Evolutionary conservation across 2,113 vertebrate species (phyloP).

Genomic region (Dendropsophus ebraccatus): DNA sequence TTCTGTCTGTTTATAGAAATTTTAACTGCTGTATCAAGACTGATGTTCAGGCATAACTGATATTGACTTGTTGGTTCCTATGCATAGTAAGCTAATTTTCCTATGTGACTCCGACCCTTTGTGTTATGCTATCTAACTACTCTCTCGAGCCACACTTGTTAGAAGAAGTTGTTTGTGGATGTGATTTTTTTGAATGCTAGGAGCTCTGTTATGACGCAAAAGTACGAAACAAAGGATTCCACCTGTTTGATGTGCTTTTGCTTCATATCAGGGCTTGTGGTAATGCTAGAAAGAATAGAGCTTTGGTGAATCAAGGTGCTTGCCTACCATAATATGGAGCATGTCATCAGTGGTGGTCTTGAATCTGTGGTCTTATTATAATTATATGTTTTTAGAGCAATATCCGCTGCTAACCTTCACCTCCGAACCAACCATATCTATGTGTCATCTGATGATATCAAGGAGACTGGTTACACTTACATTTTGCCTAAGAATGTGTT

Average conservation of each 20-base stretch:
- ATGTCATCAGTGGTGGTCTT: not conserved
- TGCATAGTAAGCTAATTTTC: not conserved
- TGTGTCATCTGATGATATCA: conserved; percentile 97
- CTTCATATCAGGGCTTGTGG: not conserved
- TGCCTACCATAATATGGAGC: not conserved
- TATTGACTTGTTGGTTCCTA: not conserved
- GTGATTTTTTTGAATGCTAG: not conserved
- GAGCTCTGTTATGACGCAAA: too few relatives aligned
- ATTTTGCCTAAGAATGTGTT: conserved; percentile 98
- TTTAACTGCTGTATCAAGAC: too few relatives aligned
- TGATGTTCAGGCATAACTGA: not conserved
- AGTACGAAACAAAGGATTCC: too few relatives aligned
- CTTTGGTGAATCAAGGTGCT: not conserved
- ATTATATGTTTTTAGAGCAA: conserved; percentile 78
- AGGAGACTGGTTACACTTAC: conserved; percentile 97
- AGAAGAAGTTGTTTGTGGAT: not conserved
- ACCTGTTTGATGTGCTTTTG: too few relatives aligned
- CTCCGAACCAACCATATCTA: conserved; percentile 98
- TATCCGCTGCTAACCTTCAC: conserved; percentile 97
- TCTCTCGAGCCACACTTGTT: not conserved
- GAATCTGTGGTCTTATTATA: not conserved
- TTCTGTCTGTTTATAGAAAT: too few relatives aligned
- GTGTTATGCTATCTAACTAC: not conserved
- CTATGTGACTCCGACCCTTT: not conserved
- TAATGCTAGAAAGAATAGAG: too few relatives aligned